Base-by-base conservation (phyloP, 2,797 vertebrate genomes). In the Clangula hyemalis region DNA sequence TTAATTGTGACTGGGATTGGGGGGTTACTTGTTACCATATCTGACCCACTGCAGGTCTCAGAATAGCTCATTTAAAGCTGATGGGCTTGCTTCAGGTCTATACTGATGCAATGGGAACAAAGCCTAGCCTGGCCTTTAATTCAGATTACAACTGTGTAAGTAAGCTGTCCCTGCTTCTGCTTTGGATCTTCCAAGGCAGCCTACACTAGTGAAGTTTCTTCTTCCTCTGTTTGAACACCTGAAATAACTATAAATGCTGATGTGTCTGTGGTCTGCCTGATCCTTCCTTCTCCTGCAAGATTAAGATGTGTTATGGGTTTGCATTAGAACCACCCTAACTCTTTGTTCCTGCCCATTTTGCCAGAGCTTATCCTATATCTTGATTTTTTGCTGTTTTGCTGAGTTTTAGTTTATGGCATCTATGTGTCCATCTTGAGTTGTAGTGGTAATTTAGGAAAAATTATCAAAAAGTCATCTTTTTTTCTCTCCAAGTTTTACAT, bases 381-480 rank as follows among this genome's bases (percentile, higher is more conserved):
- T 60, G 10, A 41, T 34, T 34, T 43, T 21, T 24, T 32, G 28
- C 43, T 81, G 8, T 51, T 90, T 90, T 82, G 34, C 68, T 57
- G 30, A 19, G 16, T 8, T 16, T 41, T n/a, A n/a, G 36, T 71
- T 92, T 68, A 8, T 6, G 77, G 36, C 32, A 53, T 24, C 10
- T 76, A 18, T 64, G 0, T 20, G 24, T 71, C 27, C 4, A 8
- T 64, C 51, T 38, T 68, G 30, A 18, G 6, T 80, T 83, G n/a
- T 34, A 38, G 34, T 10, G 62, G 30, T 56, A n/a, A 77, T 80
- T 89, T 38, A 68, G n/a, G 47, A 82, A 56, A 83, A 61, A 21
- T 21, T 88, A 76, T 71, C 0, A 13, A 28, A 69, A 41, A 7
- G 11, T 13, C 2, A 10, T 1, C 0, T 3, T 15, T 77, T 77